These are phyloP conservation scores for Centrocercus urophasianus DNA, from an alignment of 2,113 vertebrate genomes.

Conservation along the genomic window DNA sequence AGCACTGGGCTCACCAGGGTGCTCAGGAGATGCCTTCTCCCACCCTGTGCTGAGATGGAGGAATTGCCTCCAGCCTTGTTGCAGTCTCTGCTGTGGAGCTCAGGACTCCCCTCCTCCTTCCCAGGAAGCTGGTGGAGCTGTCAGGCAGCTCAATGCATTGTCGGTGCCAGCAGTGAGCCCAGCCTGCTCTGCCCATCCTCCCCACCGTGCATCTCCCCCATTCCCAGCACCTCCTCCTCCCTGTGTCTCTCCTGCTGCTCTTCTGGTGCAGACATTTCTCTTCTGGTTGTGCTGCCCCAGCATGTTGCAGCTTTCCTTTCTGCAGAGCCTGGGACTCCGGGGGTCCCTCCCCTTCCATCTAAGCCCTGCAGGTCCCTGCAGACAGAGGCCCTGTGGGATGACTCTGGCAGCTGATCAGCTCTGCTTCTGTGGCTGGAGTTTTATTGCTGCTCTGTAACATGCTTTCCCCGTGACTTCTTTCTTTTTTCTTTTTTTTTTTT, in stretches of 20 bases:
- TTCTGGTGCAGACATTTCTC: not conserved
- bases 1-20: not conserved
- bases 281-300: fast-evolving
- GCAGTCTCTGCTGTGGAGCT: not conserved
- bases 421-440: not conserved
- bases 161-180: not conserved
- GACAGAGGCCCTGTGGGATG: fast-evolving
- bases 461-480: not conserved
- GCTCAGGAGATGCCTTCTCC: not conserved
- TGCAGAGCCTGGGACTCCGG: too few relatives aligned
- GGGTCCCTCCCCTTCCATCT: not conserved
- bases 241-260: not conserved
- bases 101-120: not conserved
- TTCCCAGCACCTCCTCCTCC: not conserved
- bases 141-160: not conserved
- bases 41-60: not conserved
- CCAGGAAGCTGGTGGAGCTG: not conserved
- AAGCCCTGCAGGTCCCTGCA: not conserved
- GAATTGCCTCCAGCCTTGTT: not conserved
- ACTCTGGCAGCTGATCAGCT: not conserved
- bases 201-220: fast-evolving
- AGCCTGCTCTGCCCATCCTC: not conserved
- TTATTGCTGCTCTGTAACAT: not conserved
- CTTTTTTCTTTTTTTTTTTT: not conserved
- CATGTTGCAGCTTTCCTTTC: not conserved